Conservation (phyloP, 2,888 invertebrate species). For the Cantharis rustica region DNA sequence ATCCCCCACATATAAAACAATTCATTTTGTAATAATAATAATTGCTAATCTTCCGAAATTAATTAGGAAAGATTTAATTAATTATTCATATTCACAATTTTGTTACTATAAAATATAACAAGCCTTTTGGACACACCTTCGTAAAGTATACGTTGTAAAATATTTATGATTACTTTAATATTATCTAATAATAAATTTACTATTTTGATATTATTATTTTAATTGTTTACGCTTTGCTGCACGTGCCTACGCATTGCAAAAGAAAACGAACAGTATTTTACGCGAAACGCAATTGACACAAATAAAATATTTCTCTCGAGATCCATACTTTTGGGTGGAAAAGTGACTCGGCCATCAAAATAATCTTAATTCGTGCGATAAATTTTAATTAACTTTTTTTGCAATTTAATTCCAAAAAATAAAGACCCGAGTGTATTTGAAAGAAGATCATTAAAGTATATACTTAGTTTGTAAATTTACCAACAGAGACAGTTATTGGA, state of each 20-base stretch:
- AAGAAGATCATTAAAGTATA: background rate
- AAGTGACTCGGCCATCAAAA: background rate
- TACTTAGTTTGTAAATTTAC: slow-evolving; percentile 31
- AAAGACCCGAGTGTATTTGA: background rate
- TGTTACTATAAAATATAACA: background rate
- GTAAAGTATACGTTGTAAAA: background rate
- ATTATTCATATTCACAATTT: background rate
- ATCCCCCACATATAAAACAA: background rate
- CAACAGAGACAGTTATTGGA: slow-evolving; percentile 33
- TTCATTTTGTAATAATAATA: background rate
- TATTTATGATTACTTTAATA: background rate
- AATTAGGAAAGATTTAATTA: background rate
- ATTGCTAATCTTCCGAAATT: background rate
- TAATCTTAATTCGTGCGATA: background rate
- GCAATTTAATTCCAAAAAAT: background rate
- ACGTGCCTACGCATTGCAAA: background rate
- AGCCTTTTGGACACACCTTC: background rate
- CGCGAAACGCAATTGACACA: background rate
- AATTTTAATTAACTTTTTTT: slow-evolving; percentile 1
- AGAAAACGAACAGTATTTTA: background rate
- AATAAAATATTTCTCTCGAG: background rate
- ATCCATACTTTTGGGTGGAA: background rate
- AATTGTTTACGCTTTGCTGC: background rate
- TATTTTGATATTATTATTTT: background rate
- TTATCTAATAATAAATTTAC: background rate